Evolutionary conservation across 2,113 vertebrate species (phyloP).

Genomic region (Marmota monax): DNA sequence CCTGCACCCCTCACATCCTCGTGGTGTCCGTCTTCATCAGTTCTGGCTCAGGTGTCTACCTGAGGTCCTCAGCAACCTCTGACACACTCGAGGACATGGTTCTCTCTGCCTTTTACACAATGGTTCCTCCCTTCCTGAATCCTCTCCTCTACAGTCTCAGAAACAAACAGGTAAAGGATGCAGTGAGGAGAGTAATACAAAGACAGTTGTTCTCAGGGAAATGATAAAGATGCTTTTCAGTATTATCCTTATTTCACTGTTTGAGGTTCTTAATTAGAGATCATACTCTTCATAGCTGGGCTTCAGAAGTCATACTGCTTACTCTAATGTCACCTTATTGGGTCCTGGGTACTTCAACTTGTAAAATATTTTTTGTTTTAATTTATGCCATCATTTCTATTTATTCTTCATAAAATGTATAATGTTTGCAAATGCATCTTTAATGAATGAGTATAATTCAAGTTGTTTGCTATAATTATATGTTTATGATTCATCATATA

Average conservation of each 20-base stretch:
- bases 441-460: too few relatives aligned
- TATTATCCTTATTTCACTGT: background rate
- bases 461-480: too few relatives aligned
- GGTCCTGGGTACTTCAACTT: too few relatives aligned
- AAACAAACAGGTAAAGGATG: conserved; percentile 63
- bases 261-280: background rate
- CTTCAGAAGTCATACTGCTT: too few relatives aligned
- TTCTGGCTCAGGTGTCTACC: background rate
- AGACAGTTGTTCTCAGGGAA: background rate
- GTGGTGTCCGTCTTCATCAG: conserved; percentile 48
- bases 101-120: conserved; percentile 55
- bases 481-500: too few relatives aligned
- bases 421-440: too few relatives aligned
- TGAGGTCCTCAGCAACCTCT: background rate
- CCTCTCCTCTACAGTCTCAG: conserved; percentile 68
- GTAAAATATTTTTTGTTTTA: too few relatives aligned
- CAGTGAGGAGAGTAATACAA: background rate
- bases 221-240: background rate
- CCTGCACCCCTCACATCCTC: conserved; percentile 60
- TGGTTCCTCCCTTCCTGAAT: conserved; percentile 66
- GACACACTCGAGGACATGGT: background rate
- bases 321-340: too few relatives aligned
- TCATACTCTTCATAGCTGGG: too few relatives aligned
- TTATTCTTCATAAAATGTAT: too few relatives aligned
- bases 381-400: too few relatives aligned